A percentile compares a stretch with the other conserved stretches of the same genome.
phyloP scores from a whole-genome alignment of 2,797 vertebrate genomes.

The Cuculus canorus region DNA sequence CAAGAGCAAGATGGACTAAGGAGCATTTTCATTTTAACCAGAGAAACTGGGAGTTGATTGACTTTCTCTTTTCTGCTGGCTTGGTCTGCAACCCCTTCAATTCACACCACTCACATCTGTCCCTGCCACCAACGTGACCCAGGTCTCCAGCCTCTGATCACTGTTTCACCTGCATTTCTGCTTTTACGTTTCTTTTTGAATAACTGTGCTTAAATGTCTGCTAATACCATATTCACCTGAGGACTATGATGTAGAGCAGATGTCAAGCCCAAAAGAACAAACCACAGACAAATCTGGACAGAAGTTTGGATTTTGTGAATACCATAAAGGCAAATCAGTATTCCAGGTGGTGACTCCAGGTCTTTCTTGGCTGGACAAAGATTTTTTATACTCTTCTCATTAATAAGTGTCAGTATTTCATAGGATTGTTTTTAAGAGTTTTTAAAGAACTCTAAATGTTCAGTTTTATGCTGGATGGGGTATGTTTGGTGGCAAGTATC shows the following conservation, averaged over 20 bases:
- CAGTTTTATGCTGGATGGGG: neutral
- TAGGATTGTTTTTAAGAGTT: neutral
- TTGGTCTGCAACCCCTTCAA: neutral
- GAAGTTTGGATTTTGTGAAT: neutral
- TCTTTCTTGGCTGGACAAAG: neutral
- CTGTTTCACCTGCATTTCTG: neutral
- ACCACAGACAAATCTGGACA: slow-evolving; percentile 10
- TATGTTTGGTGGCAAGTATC: neutral
- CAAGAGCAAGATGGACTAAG: neutral
- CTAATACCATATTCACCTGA: neutral
- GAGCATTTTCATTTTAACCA: neutral
- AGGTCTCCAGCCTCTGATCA: neutral
- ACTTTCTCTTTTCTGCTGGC: neutral
- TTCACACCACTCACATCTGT: neutral
- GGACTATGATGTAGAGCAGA: neutral
- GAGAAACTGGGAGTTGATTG: neutral
- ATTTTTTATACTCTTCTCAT: neutral
- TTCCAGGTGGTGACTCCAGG: neutral
- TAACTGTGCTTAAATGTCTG: neutral
- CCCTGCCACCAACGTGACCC: neutral
- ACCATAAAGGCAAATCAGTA: neutral
- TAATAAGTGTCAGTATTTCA: neutral
- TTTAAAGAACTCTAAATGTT: neutral
- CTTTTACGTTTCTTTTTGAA: neutral
- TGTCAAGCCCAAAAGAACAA: slow-evolving; percentile 11